These are phyloP conservation scores for Saturnia pavonia DNA, from an alignment of 2,888 invertebrate genomes.

Conservation along the genomic window DNA sequence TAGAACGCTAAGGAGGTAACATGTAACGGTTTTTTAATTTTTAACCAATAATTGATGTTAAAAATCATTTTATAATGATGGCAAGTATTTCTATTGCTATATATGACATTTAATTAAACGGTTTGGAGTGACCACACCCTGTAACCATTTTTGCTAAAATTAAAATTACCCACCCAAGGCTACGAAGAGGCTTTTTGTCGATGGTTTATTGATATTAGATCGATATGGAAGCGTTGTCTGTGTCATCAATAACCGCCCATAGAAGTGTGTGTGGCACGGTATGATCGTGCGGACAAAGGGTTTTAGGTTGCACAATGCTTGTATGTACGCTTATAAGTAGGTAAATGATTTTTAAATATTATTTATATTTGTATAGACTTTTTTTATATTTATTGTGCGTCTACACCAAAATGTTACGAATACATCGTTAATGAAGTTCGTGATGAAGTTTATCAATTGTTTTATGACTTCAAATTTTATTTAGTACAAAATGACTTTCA, in stretches of 20 bases:
- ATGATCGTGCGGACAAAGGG: slow-evolving; percentile 53
- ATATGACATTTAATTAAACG: slow-evolving; percentile 1
- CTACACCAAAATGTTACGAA: not conserved
- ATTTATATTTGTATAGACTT: not conserved
- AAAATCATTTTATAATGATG: not conserved
- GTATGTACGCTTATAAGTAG: slow-evolving; percentile 42
- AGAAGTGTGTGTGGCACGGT: slow-evolving; percentile 41
- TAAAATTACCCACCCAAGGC: slow-evolving; percentile 68
- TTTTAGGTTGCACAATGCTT: slow-evolving; percentile 42
- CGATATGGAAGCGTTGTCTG: slow-evolving; percentile 64
- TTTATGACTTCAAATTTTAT: not conserved
- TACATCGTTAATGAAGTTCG: not conserved
- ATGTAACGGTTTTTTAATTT: not conserved
- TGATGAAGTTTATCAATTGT: not conserved
- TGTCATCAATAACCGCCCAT: slow-evolving; percentile 63
- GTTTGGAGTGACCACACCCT: slow-evolving; percentile 18
- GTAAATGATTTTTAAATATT: slow-evolving; percentile 12
- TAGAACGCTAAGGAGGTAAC: too few species aligned
- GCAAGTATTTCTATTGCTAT: not conserved
- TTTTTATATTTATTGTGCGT: not conserved
- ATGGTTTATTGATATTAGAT: slow-evolving; percentile 77
- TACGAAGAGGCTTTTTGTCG: slow-evolving; percentile 68
- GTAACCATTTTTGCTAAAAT: slow-evolving; percentile 65
- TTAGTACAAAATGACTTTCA: not conserved
- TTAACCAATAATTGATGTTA: not conserved